Base-by-base conservation (phyloP, 1,140 invertebrate species). In the Drosophila kikkawai region DNA sequence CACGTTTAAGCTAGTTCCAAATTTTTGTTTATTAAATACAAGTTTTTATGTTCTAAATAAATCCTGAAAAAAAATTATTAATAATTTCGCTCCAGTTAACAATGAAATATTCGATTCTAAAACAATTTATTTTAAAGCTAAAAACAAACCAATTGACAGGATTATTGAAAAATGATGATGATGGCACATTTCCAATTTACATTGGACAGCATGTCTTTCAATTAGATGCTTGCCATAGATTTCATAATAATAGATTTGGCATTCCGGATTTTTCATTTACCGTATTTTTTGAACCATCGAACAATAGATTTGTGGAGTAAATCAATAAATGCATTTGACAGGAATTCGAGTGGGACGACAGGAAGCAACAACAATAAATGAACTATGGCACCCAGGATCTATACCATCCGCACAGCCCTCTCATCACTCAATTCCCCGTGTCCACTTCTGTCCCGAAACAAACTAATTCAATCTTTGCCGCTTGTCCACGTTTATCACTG, bases 381-480 rank as follows among this genome's bases (percentile, higher is more conserved):
- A 70, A 80, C 66, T 68, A 75, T 79, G 61, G 65, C 70, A 79
- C 63, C 82, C 58, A 69, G 61, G 68, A 57, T 34, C 29, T 59
- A 32, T 57, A 26, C 68, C 8, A n/a, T 29, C 13, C 36, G 34
- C 44, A 45, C 7, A 19, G 12, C 22, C 12, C 69, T n/a, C 17
- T 51, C 36, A 45, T 36, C 48, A 37, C 32, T 32, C 51, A 26
- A 67, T 15, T 71, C 45, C 41, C 45, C 22, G 19, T 17, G 71
- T 67, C 36, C 55, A 53, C 63, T 59, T 19, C 39, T 44, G 50
- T 55, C 34, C 39, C 64, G 59, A 73, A 64, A 87, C 85, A 90
- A 88, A 90, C 85, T 88, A 88, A 88, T 88, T 88, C 80, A 88
- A 88, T 88, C 80, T 90, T 67, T 68, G 80, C 73, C 78, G 80